Evolutionary conservation across 2,113 vertebrate species (phyloP).

Genomic region (Equus quagga): DNA sequence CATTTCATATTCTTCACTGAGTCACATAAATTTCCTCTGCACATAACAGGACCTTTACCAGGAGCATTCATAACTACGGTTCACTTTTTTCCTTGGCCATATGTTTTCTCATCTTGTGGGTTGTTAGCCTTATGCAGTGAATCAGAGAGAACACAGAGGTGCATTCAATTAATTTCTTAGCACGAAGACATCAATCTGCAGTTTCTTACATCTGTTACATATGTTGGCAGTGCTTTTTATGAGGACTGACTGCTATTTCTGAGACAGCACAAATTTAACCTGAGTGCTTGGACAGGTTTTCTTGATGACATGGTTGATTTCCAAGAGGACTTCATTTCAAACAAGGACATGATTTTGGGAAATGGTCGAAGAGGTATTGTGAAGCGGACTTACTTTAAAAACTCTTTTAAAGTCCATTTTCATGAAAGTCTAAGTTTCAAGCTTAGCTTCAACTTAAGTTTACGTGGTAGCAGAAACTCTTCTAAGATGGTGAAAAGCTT

Average conservation of each 20-base stretch:
- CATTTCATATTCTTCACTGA: conserved; percentile 55
- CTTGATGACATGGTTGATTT: conserved; percentile 68
- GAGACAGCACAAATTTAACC: conserved; percentile 66
- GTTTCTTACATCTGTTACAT: conserved; percentile 38
- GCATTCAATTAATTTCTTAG: conserved; percentile 69
- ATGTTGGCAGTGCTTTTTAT: conserved; percentile 44
- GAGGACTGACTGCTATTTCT: conserved; percentile 50
- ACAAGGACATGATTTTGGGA: conserved; percentile 40
- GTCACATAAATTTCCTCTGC: background rate
- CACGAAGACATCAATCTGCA: conserved; percentile 60
- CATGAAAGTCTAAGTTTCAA: conserved; percentile 22
- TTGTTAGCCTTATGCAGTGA: conserved; percentile 48
- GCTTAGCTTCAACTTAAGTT: background rate
- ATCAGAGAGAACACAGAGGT: conserved; percentile 42
- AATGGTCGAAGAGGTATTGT: background rate
- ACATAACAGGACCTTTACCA: background rate
- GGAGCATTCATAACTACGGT: background rate
- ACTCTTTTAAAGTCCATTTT: conserved; percentile 38
- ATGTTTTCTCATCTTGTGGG: conserved; percentile 46
- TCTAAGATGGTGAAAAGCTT: background rate
- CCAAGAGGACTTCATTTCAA: conserved; percentile 61
- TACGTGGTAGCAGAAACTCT: background rate
- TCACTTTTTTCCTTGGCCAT: background rate
- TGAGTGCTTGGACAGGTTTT: conserved; percentile 44
- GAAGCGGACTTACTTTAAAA: background rate